Evolutionary conservation across 1,140 invertebrate genomes (phyloP).

Genomic region (Neomicropteryx cornuta): DNA sequence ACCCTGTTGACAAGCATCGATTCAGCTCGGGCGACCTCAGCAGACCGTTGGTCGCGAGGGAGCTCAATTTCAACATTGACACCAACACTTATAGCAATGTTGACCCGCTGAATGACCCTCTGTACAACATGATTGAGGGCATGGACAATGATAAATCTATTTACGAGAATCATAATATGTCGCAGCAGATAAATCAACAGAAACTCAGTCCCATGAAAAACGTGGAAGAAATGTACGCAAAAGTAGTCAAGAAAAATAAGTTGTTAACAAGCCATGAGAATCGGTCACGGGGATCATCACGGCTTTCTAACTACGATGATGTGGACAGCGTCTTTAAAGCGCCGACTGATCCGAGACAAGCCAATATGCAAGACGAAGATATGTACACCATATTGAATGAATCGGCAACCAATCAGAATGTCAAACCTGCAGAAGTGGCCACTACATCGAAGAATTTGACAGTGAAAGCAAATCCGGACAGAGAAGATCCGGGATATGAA

Average conservation of each 20-base stretch:
- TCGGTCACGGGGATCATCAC: conserved; percentile 13
- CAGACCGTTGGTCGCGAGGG: conserved; percentile 31
- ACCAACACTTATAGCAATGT: conserved; percentile 16
- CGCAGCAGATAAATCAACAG: conserved; percentile 43
- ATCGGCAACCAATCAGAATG: not conserved
- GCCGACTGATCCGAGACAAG: conserved; percentile 22
- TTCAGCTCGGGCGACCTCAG: conserved; percentile 35
- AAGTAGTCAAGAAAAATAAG: conserved; percentile 61
- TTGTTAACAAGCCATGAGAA: conserved; percentile 5
- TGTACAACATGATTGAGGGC: conserved; percentile 35
- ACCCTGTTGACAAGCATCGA: conserved; percentile 37
- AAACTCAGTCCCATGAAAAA: conserved; percentile 50
- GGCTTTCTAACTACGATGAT: conserved; percentile 17
- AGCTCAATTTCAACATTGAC: conserved; percentile 34
- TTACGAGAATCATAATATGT: conserved; percentile 26
- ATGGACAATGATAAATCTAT: conserved; percentile 26
- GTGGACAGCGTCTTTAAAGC: conserved; percentile 1
- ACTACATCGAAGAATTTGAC: conserved; percentile 22
- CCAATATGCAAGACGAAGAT: conserved; percentile 13
- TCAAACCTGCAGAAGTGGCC: too few species aligned
- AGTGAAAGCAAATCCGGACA: conserved; percentile 15
- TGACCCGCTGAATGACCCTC: conserved; percentile 23
- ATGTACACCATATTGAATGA: conserved; percentile 4
- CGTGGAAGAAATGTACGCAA: conserved; percentile 79
- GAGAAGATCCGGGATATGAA: conserved; percentile 36